phyloP scores from a whole-genome alignment of 2,113 vertebrate genomes.

The Neotragus moschatus region DNA sequence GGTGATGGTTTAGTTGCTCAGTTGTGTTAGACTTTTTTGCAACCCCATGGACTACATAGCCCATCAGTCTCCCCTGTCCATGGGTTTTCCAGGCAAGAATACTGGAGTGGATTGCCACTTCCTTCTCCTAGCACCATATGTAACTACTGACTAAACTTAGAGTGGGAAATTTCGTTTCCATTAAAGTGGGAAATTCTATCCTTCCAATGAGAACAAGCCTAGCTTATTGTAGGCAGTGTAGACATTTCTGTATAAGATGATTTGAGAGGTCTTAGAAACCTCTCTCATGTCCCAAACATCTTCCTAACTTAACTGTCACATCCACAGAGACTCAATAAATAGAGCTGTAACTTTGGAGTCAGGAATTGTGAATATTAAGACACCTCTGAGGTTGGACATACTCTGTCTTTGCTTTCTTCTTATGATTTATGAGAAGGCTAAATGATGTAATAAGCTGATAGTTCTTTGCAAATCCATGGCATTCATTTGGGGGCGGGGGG shows the following conservation, averaged over 20 bases:
- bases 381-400: neutral
- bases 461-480: neutral
- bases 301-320: neutral
- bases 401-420: neutral
- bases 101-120: neutral
- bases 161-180: neutral
- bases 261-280: neutral
- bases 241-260: neutral
- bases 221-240: neutral
- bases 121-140: neutral
- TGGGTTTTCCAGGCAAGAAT: neutral
- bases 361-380: neutral
- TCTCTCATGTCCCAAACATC: neutral
- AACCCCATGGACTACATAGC: neutral
- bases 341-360: neutral
- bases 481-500: neutral
- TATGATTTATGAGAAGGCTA: neutral
- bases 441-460: neutral
- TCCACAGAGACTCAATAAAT: neutral
- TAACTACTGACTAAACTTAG: neutral
- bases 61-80: neutral
- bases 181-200: neutral
- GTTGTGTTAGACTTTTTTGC: neutral
- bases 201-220: neutral
- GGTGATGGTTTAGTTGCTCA: neutral